Evolutionary conservation across 2,797 vertebrate species (phyloP).

Genomic region (Enteromius radiatus): DNA sequence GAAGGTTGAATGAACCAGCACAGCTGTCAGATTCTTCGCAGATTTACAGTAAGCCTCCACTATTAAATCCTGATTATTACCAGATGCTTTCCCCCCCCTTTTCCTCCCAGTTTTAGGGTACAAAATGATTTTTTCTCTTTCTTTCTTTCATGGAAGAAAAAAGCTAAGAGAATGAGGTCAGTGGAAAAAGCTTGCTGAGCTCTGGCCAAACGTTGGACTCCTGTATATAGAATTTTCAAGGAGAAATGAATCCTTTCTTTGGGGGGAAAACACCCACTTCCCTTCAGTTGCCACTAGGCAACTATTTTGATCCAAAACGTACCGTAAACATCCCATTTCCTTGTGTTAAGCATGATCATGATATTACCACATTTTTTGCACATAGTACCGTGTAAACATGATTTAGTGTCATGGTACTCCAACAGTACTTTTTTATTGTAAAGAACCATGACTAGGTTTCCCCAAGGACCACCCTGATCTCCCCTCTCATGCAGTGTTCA

Average conservation of each 20-base stretch:
- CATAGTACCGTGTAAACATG: not conserved
- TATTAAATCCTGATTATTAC: conserved; percentile 59
- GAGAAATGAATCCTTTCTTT: conserved; percentile 48
- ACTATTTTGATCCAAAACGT: conserved; percentile 43
- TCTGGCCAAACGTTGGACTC: conserved; percentile 46
- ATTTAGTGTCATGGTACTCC: not conserved
- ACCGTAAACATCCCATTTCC: conserved; percentile 24
- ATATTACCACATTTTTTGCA: not conserved
- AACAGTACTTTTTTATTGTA: not conserved
- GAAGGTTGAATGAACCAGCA: conserved; percentile 54
- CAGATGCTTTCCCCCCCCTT: conserved; percentile 62
- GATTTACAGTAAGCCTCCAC: conserved; percentile 59
- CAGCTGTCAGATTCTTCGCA: conserved; percentile 58
- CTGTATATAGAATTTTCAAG: conserved; percentile 54
- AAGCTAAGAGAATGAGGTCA: conserved; percentile 62
- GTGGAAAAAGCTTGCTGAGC: conserved; percentile 59
- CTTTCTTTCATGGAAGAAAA: conserved; percentile 47
- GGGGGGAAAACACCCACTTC: conserved; percentile 30
- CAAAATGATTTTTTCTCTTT: conserved; percentile 70
- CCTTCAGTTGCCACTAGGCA: conserved; percentile 30
- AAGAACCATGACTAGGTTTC: conserved; percentile 8
- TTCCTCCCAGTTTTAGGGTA: conserved; percentile 57
- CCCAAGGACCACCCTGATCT: conserved; percentile 15
- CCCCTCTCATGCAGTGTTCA: conserved; percentile 26
- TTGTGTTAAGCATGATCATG: not conserved